Base-by-base conservation (phyloP, 2,888 invertebrate species). In the Phlogophora meticulosa region DNA sequence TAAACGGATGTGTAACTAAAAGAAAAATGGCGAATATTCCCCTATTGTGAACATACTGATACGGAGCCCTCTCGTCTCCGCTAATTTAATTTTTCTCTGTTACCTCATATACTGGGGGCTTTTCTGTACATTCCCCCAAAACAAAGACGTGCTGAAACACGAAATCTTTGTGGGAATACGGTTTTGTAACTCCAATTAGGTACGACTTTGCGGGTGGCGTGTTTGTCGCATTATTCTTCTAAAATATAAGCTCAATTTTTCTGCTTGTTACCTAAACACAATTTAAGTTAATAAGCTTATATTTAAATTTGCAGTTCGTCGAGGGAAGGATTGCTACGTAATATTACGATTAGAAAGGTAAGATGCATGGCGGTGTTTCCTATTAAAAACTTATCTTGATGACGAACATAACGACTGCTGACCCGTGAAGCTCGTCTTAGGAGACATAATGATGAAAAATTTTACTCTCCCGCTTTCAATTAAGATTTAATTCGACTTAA, bases 1-100 rank as follows among this genome's bases (percentile, higher is more conserved):
- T 60, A 68, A 68, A 63, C 68, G 72, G 36, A 81, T 62, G 70
- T 82, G 84, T 83, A 82, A 81, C 83, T 85, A 86, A 85, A 84
- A 85, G 83, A 86, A 85, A 82, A 83, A 85, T 87, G 80, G 76
- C 78, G 78, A 78, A 77, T 85, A 86, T 81, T 74, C 80, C 80
- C 78, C 80, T 73, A 73, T 74, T 76, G 80, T 76, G 74, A 71
- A 76, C 77, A 75, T 73, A 58, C 65, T 71, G 75, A 82, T 76
- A 76, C 67, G 62, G 28, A 24, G 76, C 71, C 78, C 80, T 81
- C 78, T 76, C 80, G 72, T 78, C 62, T 62, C 63, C 42, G 67
- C 71, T 80, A 80, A 81, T 83, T 83, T 82, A 82, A 83, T 83
- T 83, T 80, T 77, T 80, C 78, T 72, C 63, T 56, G 61, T 83